These are phyloP conservation scores for Euphydryas editha DNA, from an alignment of 2,888 invertebrate genomes.

Conservation along the genomic window DNA sequence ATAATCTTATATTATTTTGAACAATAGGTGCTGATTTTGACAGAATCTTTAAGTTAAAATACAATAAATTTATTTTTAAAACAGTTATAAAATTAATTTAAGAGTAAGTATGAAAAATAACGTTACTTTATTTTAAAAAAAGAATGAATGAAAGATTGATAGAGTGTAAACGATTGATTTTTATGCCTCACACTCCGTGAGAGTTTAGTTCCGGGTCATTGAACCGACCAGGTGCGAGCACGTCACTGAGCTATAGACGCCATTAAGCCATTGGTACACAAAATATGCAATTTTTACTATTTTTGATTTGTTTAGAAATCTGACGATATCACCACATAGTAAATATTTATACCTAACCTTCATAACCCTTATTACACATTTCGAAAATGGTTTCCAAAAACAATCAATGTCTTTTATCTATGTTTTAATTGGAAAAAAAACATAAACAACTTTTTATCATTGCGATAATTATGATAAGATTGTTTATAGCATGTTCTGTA, in stretches of 20 bases:
- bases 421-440: too few species aligned
- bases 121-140: not conserved
- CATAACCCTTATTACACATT: too few species aligned
- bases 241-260: slow-evolving; percentile 14
- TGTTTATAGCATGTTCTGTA: too few species aligned
- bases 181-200: slow-evolving; percentile 18
- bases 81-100: not conserved
- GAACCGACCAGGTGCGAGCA: slow-evolving; percentile 27
- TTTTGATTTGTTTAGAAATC: not conserved
- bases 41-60: too few species aligned
- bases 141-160: not conserved
- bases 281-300: not conserved
- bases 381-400: too few species aligned
- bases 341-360: too few species aligned
- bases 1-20: not conserved
- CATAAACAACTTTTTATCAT: too few species aligned
- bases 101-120: not conserved
- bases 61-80: too few species aligned
- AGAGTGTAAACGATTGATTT: not conserved
- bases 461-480: too few species aligned
- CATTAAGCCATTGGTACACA: slow-evolving; percentile 9
- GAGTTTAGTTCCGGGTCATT: slow-evolving; percentile 26
- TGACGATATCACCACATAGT: too few species aligned
- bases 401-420: too few species aligned
- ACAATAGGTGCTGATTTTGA: too few species aligned